Evolutionary conservation across 2,797 vertebrate species (phyloP).

Genomic region (Vultur gryphus): DNA sequence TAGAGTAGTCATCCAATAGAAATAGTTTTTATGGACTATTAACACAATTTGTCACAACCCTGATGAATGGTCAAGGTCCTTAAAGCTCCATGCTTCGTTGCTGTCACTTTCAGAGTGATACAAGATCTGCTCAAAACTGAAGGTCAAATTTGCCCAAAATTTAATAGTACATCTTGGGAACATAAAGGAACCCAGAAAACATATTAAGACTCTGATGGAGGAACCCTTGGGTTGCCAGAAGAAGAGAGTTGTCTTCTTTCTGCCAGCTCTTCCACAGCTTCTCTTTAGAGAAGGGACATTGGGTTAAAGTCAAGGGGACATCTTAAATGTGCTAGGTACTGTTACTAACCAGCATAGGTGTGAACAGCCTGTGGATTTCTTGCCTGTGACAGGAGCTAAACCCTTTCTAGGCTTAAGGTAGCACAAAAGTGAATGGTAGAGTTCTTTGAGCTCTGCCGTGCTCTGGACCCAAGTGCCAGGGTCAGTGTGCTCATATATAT

Average conservation of each 20-base stretch:
- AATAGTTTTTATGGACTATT: not conserved
- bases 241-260: not conserved
- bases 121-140: not conserved
- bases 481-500: not conserved
- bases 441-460: not conserved
- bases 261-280: not conserved
- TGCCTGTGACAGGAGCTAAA: not conserved
- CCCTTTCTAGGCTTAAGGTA: not conserved
- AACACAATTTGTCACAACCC: not conserved
- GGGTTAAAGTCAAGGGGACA: not conserved
- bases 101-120: not conserved
- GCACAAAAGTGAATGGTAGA: not conserved
- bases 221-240: not conserved
- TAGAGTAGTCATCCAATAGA: not conserved
- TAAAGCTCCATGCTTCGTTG: not conserved
- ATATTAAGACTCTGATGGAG: not conserved
- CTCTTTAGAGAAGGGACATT: not conserved
- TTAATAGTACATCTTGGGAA: not conserved
- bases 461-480: not conserved
- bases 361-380: not conserved
- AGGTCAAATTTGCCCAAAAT: not conserved
- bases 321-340: not conserved
- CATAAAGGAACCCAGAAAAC: not conserved
- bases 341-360: not conserved
- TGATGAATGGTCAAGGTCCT: not conserved